These are phyloP conservation scores for Paramacrobiotus metropolitanus DNA, from an alignment of 1,140 invertebrate genomes.

Conservation along the genomic window DNA sequence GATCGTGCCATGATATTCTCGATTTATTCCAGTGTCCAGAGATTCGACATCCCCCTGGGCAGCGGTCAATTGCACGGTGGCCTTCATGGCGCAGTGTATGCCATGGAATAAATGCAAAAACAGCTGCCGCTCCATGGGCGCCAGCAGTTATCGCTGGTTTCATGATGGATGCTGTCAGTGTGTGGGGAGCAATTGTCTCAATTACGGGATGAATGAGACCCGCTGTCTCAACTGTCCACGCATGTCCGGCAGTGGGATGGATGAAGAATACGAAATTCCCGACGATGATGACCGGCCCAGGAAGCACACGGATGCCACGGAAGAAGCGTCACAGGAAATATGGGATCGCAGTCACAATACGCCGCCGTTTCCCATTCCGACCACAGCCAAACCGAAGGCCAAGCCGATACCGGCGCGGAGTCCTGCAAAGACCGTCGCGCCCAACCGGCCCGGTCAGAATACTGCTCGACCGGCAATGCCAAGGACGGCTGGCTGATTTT, in stretches of 20 bases:
- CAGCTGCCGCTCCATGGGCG: conserved; percentile 50
- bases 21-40: not conserved
- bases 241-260: not conserved
- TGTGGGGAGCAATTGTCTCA: conserved; percentile 61
- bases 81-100: conserved; percentile 68
- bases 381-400: too few species aligned
- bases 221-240: not conserved
- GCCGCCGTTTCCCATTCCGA: too few species aligned
- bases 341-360: not conserved
- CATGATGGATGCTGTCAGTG: conserved; percentile 87
- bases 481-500: too few species aligned
- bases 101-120: conserved; percentile 60
- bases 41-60: conserved; percentile 4
- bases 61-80: conserved; percentile 68
- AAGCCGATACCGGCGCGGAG: too few species aligned
- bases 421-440: too few species aligned
- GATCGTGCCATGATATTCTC: conserved; percentile 31
- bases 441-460: too few species aligned
- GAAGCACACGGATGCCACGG: not conserved
- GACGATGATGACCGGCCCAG: not conserved
- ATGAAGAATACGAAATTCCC: not conserved
- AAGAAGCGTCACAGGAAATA: not conserved
- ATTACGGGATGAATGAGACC: conserved; percentile 63
- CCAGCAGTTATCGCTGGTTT: conserved; percentile 59
- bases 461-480: too few species aligned